phyloP scores from a whole-genome alignment of 1,140 invertebrate species.

The Asobara japonica region DNA sequence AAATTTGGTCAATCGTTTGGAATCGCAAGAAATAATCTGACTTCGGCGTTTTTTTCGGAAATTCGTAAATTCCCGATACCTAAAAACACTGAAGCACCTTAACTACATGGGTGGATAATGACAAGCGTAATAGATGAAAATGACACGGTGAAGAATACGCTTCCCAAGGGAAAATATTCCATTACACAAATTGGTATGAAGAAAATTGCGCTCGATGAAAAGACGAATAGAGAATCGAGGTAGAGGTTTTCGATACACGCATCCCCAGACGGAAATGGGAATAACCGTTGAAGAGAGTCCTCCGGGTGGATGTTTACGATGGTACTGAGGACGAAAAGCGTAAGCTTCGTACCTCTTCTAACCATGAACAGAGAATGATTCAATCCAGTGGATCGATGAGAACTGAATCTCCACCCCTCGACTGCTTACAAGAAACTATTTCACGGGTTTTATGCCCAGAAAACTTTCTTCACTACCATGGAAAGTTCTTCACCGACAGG shows the following conservation, averaged over 20 bases:
- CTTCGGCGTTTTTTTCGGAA: too few species aligned
- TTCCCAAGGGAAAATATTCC: too few species aligned
- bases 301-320: slow-evolving; percentile 37
- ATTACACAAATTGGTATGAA: too few species aligned
- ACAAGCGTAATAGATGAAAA: too few species aligned
- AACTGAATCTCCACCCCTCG: not conserved
- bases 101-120: too few species aligned
- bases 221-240: not conserved
- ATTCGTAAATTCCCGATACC: too few species aligned
- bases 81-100: too few species aligned
- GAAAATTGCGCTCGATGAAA: not conserved
- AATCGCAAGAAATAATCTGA: too few species aligned
- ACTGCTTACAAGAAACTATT: slow-evolving; percentile 8
- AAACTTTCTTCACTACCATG: not conserved
- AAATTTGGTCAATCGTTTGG: too few species aligned
- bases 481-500: not conserved
- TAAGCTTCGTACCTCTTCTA: not conserved
- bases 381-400: slow-evolving; percentile 15
- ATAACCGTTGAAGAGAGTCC: slow-evolving; percentile 21
- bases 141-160: too few species aligned
- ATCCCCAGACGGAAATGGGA: slow-evolving; percentile 33
- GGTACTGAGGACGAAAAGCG: not conserved
- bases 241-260: slow-evolving; percentile 6
- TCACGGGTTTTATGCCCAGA: not conserved
- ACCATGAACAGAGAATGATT: slow-evolving; percentile 24